These are phyloP conservation scores for Cebus imitator DNA, from an alignment of 2,113 vertebrate species.

Conservation along the genomic window DNA sequence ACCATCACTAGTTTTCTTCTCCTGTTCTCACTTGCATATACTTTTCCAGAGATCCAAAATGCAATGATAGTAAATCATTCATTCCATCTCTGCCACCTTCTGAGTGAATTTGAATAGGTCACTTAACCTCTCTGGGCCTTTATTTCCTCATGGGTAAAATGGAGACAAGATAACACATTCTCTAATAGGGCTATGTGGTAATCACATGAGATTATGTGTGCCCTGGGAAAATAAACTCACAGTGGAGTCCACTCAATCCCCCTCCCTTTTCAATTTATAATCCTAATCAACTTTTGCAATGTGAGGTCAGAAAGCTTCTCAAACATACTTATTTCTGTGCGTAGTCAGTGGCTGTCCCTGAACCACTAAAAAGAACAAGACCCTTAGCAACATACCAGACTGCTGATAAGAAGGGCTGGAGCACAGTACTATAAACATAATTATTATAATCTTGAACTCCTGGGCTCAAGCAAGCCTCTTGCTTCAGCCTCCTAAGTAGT, in stretches of 20 bases:
- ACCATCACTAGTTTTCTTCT: background rate
- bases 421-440: background rate
- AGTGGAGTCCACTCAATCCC: background rate
- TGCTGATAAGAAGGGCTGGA: background rate
- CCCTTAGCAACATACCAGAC: background rate
- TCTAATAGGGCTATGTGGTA: background rate
- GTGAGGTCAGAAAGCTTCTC: background rate
- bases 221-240: background rate
- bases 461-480: background rate
- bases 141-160: background rate
- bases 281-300: background rate
- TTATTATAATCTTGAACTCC: background rate
- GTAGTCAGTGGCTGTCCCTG: background rate
- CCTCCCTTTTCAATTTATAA: background rate
- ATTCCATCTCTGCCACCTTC: background rate
- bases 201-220: background rate
- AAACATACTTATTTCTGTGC: background rate
- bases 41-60: background rate
- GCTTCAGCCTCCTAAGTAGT: background rate
- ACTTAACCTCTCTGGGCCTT: background rate
- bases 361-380: background rate
- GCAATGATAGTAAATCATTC: background rate
- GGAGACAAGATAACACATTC: background rate
- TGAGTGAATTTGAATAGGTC: background rate
- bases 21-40: background rate